Percentiles rank a stretch among this genome's conserved stretches.
phyloP scores from a whole-genome alignment of 2,888 invertebrate genomes.

The Ectobius pallidus region DNA sequence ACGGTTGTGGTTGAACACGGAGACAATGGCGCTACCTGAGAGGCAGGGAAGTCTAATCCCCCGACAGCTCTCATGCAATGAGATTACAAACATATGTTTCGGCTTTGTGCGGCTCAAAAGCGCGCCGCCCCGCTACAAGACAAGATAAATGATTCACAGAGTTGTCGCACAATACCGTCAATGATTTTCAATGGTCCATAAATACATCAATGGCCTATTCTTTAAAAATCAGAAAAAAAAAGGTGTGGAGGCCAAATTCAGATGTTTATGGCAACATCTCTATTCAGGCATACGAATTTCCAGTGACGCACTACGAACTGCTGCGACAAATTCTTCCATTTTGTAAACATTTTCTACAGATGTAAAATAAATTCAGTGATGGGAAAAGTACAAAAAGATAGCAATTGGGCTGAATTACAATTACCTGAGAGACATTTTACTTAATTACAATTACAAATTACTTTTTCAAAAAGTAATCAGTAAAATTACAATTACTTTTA shows the following conservation, averaged over 20 bases:
- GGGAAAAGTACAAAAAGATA: too few relatives aligned
- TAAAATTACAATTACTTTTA: too few relatives aligned
- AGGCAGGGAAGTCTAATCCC: not conserved
- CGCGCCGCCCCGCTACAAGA: slow-evolving; percentile 1
- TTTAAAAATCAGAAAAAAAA: slow-evolving; percentile 23
- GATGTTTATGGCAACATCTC: slow-evolving; percentile 42
- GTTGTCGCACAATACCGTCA: slow-evolving; percentile 38
- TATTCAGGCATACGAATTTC: slow-evolving; percentile 33
- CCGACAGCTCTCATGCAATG: not conserved
- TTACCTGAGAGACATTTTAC: too few relatives aligned
- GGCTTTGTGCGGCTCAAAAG: not conserved
- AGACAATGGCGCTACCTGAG: slow-evolving; percentile 3
- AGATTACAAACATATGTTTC: not conserved
- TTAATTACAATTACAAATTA: too few relatives aligned
- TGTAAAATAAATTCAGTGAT: too few relatives aligned
- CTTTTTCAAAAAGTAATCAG: too few relatives aligned
- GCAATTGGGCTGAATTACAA: too few relatives aligned
- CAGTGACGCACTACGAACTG: slow-evolving; percentile 19
- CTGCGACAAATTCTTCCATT: not conserved
- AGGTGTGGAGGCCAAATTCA: slow-evolving; percentile 43
- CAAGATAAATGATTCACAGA: slow-evolving; percentile 38
- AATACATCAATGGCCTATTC: slow-evolving; percentile 39
- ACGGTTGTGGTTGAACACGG: too few relatives aligned
- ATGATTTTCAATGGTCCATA: slow-evolving; percentile 43
- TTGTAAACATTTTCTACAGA: too few relatives aligned